These are phyloP conservation scores for Stylophora pistillata DNA, from an alignment of 64 coral and sea anemone species.

Conservation along the genomic window DNA sequence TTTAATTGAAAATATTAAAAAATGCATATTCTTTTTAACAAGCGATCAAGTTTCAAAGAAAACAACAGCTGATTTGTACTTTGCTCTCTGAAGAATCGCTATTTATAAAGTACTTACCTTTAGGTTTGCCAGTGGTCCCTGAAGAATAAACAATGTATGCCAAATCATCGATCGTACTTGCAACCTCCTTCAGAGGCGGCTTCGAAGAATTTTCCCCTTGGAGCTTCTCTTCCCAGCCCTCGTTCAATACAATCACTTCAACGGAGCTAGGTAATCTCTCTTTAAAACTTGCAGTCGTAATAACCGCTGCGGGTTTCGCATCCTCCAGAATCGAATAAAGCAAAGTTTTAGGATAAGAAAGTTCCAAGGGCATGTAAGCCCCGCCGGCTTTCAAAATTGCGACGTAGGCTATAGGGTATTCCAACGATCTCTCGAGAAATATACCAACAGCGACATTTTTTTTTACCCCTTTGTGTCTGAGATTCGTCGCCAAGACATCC, in stretches of 20 bases:
- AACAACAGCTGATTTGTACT: background rate
- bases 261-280: constrained; percentile 54
- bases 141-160: constrained; percentile 93
- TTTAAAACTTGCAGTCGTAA: constrained; percentile 65
- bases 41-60: background rate
- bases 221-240: constrained; percentile 74
- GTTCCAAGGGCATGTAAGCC: constrained; percentile 83
- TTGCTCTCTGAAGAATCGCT: background rate
- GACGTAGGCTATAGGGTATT: constrained; percentile 83
- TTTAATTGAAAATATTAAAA: too few species aligned
- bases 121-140: constrained; percentile 85
- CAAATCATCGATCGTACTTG: constrained; percentile 60
- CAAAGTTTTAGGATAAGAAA: constrained; percentile 75
- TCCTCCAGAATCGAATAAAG: constrained; percentile 81
- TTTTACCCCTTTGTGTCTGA: constrained; percentile 74
- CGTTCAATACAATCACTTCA: constrained; percentile 50
- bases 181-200: constrained; percentile 8
- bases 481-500: constrained; percentile 60
- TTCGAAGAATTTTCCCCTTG: constrained; percentile 59
- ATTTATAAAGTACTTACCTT: constrained; percentile 57
- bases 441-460: constrained; percentile 80
- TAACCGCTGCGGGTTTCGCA: constrained; percentile 60
- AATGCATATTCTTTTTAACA: too few species aligned
- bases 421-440: constrained; percentile 75
- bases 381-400: constrained; percentile 82